A percentile compares a stretch with the other conserved stretches of the same genome.
phyloP scores from a whole-genome alignment of 2,113 vertebrate genomes.

The Scomber colias region DNA sequence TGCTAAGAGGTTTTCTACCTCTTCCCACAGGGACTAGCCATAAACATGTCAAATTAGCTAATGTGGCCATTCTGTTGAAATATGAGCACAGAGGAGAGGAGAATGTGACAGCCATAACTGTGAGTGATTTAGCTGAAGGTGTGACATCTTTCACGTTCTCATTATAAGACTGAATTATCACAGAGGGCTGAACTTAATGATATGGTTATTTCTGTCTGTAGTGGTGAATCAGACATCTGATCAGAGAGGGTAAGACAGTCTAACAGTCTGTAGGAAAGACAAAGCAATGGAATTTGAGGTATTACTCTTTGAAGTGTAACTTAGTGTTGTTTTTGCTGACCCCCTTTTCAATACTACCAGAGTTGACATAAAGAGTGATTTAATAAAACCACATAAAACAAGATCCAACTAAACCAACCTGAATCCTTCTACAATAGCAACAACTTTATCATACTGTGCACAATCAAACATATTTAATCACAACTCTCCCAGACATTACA shows the following conservation, averaged over 20 bases:
- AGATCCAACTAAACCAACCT: no score
- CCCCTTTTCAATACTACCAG: neutral
- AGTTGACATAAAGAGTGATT: neutral
- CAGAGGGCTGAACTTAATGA: neutral
- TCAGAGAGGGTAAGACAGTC: neutral
- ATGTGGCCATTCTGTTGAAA: constrained; percentile 37
- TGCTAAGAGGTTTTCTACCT: constrained; percentile 37
- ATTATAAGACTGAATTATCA: neutral
- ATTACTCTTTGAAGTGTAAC: no score
- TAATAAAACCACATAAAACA: neutral
- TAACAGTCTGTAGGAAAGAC: neutral
- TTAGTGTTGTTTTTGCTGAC: no score
- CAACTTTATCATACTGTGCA: no score
- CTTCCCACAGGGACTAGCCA: constrained; percentile 18
- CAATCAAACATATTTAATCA: no score
- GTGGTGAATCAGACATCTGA: neutral
- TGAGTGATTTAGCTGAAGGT: neutral
- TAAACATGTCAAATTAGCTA: constrained; percentile 40
- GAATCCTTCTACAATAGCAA: no score
- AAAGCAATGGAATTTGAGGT: no score
- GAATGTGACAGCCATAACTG: neutral
- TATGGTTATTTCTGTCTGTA: neutral
- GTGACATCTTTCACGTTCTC: neutral
- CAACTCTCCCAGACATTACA: no score
- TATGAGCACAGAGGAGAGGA: constrained; percentile 18